phyloP scores from a whole-genome alignment of 2,888 invertebrate species.

The Mimumesa dahlbomi region DNA sequence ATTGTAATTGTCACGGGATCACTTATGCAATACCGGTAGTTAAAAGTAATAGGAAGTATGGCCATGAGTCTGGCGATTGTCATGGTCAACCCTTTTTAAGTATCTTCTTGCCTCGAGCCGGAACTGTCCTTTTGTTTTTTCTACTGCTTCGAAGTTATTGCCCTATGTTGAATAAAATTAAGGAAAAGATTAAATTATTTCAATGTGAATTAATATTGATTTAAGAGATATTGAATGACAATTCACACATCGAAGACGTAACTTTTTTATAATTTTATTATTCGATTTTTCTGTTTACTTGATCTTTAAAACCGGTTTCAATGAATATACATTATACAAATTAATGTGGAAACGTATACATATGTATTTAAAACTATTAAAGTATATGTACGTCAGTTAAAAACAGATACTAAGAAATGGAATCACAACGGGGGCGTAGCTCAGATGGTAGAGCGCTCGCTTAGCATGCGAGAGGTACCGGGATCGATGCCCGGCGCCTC shows the following conservation, averaged over 20 bases:
- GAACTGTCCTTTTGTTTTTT: neutral
- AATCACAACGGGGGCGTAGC: conserved; percentile 75
- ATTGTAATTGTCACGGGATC: conserved; percentile 14
- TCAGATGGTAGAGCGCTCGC: conserved; percentile 80
- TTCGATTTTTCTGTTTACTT: too few species aligned
- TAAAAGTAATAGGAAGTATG: conserved; percentile 37
- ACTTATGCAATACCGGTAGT: conserved; percentile 25
- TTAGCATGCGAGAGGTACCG: conserved; percentile 80
- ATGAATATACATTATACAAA: too few species aligned
- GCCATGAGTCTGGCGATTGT: conserved; percentile 58
- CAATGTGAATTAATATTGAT: too few species aligned
- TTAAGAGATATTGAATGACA: too few species aligned
- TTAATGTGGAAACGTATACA: too few species aligned
- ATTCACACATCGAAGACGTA: too few species aligned
- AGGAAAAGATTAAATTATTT: too few species aligned
- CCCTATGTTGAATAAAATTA: neutral
- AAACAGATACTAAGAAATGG: neutral
- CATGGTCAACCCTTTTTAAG: conserved; percentile 47
- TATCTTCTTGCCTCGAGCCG: neutral
- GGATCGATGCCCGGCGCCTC: conserved; percentile 79
- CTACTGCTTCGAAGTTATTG: neutral
- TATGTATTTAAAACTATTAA: too few species aligned
- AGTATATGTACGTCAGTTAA: neutral
- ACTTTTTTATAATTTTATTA: too few species aligned
- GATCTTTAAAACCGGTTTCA: too few species aligned